A percentile compares a stretch with the other conserved stretches of the same genome.
These are phyloP conservation scores for Cetoscarus ocellatus DNA, from an alignment of 2,797 vertebrate genomes.

Conservation along the genomic window DNA sequence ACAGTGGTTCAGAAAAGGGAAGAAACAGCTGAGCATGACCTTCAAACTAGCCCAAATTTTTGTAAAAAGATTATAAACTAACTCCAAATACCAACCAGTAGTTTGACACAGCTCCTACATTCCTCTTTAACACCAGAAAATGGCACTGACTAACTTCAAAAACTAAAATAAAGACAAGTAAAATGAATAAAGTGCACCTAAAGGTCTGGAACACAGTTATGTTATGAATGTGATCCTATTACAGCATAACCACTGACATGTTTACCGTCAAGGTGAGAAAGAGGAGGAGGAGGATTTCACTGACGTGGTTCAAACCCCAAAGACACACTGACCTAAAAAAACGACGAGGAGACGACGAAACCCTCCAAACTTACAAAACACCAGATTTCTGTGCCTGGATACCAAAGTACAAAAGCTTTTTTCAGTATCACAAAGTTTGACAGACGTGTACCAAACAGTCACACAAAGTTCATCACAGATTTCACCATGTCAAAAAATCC, in stretches of 20 bases:
- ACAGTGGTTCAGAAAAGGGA: background rate
- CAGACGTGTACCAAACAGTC: background rate
- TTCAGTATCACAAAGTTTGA: background rate
- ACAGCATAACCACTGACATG: background rate
- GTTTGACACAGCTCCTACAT: slow-evolving; percentile 10
- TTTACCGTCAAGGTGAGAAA: background rate
- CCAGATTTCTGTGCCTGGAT: background rate
- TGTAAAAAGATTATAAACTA: background rate
- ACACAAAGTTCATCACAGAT: background rate
- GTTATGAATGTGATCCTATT: background rate
- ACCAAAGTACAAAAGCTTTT: background rate
- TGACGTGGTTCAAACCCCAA: slow-evolving; percentile 32
- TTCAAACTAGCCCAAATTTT: background rate
- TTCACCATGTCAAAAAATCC: background rate
- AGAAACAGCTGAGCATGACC: slow-evolving; percentile 2
- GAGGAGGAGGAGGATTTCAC: slow-evolving; percentile 15
- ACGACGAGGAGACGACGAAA: background rate
- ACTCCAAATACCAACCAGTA: slow-evolving; percentile 6
- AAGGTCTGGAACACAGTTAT: slow-evolving; percentile 41
- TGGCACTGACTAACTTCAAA: slow-evolving; percentile 31
- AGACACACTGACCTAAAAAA: slow-evolving; percentile 16
- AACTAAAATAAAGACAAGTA: slow-evolving; percentile 17
- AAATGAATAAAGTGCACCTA: slow-evolving; percentile 56
- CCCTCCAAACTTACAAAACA: background rate
- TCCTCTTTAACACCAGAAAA: no score